Conservation (phyloP, 2,888 invertebrate species). For the Halictus ligatus region DNA sequence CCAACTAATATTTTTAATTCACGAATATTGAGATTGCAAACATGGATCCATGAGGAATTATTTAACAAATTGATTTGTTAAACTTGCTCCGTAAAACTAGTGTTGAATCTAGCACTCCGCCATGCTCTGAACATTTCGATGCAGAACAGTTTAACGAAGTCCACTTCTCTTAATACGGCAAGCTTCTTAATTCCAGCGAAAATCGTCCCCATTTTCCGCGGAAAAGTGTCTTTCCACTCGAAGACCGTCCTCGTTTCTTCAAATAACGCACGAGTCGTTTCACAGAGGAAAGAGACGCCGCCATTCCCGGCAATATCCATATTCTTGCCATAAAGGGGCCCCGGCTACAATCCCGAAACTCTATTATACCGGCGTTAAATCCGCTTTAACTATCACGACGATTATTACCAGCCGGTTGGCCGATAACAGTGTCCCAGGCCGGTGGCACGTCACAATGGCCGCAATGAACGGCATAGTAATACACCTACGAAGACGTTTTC, state of each 20-base stretch:
- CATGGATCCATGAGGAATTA: too few relatives aligned
- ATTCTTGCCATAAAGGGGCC: slow-evolving; percentile 49
- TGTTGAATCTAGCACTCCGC: not conserved
- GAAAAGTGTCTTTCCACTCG: not conserved
- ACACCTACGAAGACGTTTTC: slow-evolving; percentile 33
- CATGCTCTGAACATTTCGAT: not conserved
- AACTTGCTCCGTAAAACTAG: too few relatives aligned
- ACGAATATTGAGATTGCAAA: too few relatives aligned
- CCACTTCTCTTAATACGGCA: not conserved
- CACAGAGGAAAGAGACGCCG: slow-evolving; percentile 27
- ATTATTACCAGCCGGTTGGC: slow-evolving; percentile 45
- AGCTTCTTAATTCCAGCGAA: not conserved
- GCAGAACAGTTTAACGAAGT: not conserved
- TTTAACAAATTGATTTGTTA: too few relatives aligned
- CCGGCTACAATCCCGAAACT: slow-evolving; percentile 31
- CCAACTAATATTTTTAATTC: too few relatives aligned
- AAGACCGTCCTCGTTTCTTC: slow-evolving; percentile 3
- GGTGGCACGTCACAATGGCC: slow-evolving; percentile 16
- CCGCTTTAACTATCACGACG: slow-evolving; percentile 45
- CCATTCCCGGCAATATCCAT: slow-evolving; percentile 49
- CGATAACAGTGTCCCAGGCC: slow-evolving; percentile 39
- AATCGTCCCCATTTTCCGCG: not conserved
- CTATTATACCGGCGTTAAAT: slow-evolving; percentile 48
- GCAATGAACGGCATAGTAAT: slow-evolving; percentile 22
- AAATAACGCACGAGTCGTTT: slow-evolving; percentile 43